Evolutionary conservation across 2,888 invertebrate genomes (phyloP).

Genomic region (Cantharis rufa): DNA sequence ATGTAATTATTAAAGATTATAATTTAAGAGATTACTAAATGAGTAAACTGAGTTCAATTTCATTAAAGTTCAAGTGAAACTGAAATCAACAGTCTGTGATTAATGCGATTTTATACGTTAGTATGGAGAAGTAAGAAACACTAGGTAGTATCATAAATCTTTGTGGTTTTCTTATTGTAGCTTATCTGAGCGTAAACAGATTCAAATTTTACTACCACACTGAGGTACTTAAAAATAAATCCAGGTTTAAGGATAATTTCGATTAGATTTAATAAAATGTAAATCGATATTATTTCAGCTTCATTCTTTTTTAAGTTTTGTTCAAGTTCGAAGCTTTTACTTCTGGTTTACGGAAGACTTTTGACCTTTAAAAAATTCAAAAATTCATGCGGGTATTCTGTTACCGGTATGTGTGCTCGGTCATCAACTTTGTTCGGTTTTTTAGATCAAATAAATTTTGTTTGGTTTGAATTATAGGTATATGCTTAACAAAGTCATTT

Average conservation of each 20-base stretch:
- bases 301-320: no score
- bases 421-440: no score
- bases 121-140: conserved; percentile 8
- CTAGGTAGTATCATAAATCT: conserved; percentile 18
- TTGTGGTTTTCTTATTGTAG: conserved; percentile 10
- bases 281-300: neutral
- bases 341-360: no score
- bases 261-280: neutral
- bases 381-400: no score
- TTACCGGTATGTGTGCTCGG: no score
- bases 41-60: neutral
- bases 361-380: no score
- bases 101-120: conserved; percentile 12
- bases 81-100: conserved; percentile 15
- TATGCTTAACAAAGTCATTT: no score
- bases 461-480: no score
- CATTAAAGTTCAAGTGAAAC: conserved; percentile 2
- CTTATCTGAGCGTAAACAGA: conserved; percentile 2
- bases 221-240: neutral
- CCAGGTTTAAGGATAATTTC: neutral
- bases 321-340: no score
- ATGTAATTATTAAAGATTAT: neutral
- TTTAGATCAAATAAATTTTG: no score
- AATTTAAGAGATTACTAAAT: neutral
- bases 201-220: neutral